phyloP scores from a whole-genome alignment of 2,797 vertebrate genomes.

The Myioborus melanocephalus region DNA sequence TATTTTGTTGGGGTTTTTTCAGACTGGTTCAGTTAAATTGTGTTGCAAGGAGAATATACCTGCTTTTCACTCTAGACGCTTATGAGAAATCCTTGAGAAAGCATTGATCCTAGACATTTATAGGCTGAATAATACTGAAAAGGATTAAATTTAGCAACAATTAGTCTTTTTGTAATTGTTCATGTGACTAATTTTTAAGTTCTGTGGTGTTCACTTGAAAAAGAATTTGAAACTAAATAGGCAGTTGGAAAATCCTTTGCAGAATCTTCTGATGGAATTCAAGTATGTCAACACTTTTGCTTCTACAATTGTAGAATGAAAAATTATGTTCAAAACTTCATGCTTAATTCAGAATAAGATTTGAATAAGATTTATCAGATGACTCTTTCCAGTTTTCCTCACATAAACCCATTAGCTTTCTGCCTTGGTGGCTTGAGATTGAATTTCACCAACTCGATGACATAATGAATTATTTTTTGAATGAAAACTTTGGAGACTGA shows the following conservation, averaged over 20 bases:
- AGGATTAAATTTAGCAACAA: neutral
- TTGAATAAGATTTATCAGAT: neutral
- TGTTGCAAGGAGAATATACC: neutral
- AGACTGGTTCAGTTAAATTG: neutral
- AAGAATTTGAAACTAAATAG: neutral
- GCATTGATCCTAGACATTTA: neutral
- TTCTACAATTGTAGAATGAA: neutral
- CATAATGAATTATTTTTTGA: neutral
- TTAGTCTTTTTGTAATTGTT: neutral
- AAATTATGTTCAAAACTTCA: neutral
- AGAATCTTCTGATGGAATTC: neutral
- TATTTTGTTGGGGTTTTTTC: rapidly evolving
- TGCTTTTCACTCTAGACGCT: neutral
- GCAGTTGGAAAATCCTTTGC: neutral
- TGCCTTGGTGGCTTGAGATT: neutral
- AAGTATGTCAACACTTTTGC: neutral
- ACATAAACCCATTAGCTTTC: neutral
- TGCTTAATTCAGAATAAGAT: neutral
- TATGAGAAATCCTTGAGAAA: neutral
- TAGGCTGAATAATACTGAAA: neutral
- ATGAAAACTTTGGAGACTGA: neutral
- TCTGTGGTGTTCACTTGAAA: neutral
- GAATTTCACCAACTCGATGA: neutral
- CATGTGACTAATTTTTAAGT: neutral
- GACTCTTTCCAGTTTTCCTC: neutral